Percentiles rank a stretch among this genome's conserved stretches.
phyloP scores from a whole-genome alignment of 2,113 vertebrate genomes.

The Peromyscus leucopus region DNA sequence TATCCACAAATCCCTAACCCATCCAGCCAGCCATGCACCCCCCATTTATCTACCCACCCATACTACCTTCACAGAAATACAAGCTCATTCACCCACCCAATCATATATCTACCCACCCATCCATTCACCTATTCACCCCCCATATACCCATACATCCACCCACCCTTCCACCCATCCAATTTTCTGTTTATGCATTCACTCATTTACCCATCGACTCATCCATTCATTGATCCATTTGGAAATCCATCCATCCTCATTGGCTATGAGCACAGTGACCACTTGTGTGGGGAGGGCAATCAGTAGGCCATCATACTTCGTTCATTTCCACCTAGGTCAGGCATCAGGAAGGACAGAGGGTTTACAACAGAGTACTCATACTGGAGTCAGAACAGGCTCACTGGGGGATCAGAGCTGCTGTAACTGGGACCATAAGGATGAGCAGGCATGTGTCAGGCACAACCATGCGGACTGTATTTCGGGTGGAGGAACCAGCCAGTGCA shows the following conservation, averaged over 20 bases:
- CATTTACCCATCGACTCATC: accelerated
- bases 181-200: not conserved
- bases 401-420: not conserved
- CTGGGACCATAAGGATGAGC: not conserved
- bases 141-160: not conserved
- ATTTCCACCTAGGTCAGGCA: not conserved
- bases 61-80: too few relatives aligned
- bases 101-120: not conserved
- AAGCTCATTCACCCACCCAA: not conserved
- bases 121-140: not conserved
- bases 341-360: not conserved
- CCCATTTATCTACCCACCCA: not conserved
- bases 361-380: not conserved
- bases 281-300: not conserved
- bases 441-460: not conserved
- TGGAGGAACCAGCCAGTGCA: too few relatives aligned
- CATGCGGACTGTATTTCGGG: not conserved
- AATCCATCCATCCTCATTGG: not conserved
- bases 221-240: not conserved
- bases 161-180: not conserved
- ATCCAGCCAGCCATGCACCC: not conserved
- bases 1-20: not conserved
- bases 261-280: not conserved
- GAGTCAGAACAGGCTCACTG: not conserved
- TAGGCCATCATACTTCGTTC: not conserved